Conservation (phyloP, 2,797 vertebrate species). For the Catharus ustulatus region DNA sequence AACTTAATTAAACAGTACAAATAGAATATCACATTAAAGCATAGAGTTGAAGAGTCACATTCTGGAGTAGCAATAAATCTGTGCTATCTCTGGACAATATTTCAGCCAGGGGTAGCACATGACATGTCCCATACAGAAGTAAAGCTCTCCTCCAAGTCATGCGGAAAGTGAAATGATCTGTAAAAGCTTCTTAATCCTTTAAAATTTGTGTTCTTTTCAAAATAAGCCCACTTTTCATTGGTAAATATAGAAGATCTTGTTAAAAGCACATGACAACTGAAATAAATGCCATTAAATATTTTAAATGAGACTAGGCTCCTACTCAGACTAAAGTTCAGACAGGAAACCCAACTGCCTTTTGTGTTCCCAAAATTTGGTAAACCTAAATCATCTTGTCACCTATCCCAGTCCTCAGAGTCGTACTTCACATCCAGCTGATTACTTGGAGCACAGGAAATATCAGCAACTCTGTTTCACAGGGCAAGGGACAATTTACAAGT, state of each 20-base stretch:
- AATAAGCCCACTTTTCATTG: not conserved
- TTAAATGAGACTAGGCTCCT: not conserved
- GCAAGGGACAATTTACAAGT: not conserved
- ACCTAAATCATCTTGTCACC: not conserved
- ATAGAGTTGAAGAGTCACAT: not conserved
- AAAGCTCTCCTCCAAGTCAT: not conserved
- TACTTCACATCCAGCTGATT: not conserved
- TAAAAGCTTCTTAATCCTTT: not conserved
- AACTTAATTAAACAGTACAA: not conserved
- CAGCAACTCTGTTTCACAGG: not conserved
- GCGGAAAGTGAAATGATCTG: not conserved
- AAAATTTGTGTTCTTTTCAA: not conserved
- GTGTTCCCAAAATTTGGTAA: not conserved
- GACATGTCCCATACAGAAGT: not conserved
- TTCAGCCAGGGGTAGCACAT: not conserved
- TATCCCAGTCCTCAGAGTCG: not conserved
- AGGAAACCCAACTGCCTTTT: not conserved
- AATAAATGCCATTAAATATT: not conserved
- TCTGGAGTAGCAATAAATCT: not conserved
- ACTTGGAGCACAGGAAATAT: not conserved
- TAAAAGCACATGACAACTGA: not conserved
- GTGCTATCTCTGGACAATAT: not conserved
- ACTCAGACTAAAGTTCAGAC: not conserved
- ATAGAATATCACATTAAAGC: not conserved
- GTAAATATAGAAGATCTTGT: not conserved